Evolutionary conservation across 1,140 invertebrate species (phyloP).

Genomic region (Mya arenaria): DNA sequence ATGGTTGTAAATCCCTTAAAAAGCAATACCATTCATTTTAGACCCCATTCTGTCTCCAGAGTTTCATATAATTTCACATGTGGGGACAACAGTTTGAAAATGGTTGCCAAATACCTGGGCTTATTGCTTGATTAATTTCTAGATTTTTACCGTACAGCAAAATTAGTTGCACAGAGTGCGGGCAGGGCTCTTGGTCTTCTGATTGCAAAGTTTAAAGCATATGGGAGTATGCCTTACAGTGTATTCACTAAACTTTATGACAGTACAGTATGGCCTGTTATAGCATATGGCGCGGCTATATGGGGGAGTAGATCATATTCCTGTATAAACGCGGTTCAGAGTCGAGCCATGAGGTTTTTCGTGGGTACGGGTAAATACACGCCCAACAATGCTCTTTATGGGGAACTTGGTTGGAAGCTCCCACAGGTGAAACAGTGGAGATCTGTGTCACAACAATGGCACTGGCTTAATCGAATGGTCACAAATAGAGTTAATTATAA

Average conservation of each 20-base stretch:
- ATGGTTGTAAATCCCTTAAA: conserved; percentile 5
- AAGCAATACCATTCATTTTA: conserved; percentile 17
- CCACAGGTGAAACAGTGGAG: neutral
- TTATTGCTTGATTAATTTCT: conserved; percentile 22
- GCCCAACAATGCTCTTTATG: neutral
- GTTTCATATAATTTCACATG: conserved; percentile 7
- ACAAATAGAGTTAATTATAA: neutral
- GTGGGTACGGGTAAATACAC: conserved; percentile 17
- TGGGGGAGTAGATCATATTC: conserved; percentile 19
- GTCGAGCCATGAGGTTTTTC: conserved; percentile 14
- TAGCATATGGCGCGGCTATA: conserved; percentile 11
- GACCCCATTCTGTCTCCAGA: neutral
- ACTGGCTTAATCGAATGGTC: neutral
- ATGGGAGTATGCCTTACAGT: conserved; percentile 14
- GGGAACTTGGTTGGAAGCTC: conserved; percentile 11
- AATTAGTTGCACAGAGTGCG: conserved; percentile 34
- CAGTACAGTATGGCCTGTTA: conserved; percentile 8
- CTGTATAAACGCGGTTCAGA: conserved; percentile 9
- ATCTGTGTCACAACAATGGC: neutral
- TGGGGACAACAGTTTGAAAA: neutral
- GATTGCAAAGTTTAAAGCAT: conserved; percentile 30
- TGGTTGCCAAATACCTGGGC: conserved; percentile 35
- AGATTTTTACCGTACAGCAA: neutral
- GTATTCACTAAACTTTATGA: conserved; percentile 12
- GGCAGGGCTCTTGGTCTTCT: conserved; percentile 31